phyloP scores from a whole-genome alignment of 1,140 invertebrate species.

The Myzus persicae region DNA sequence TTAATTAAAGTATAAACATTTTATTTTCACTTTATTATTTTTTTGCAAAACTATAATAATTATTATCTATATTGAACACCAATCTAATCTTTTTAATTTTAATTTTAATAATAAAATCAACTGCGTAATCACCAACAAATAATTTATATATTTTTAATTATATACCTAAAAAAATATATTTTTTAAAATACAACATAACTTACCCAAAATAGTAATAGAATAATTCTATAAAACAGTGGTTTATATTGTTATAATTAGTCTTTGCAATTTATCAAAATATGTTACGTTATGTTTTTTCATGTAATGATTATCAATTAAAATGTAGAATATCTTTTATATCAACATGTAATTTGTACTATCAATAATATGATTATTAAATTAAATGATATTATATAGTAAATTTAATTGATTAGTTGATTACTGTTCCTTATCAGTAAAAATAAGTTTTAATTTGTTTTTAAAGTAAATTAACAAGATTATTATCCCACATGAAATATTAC shows the following conservation, averaged over 20 bases:
- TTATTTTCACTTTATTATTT: background rate
- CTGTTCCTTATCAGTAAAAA: background rate
- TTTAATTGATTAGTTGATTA: background rate
- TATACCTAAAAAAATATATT: too few relatives aligned
- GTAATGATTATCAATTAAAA: background rate
- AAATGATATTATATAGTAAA: too few relatives aligned
- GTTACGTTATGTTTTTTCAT: background rate
- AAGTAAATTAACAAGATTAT: too few relatives aligned
- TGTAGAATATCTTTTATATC: too few relatives aligned
- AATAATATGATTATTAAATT: too few relatives aligned
- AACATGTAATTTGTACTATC: too few relatives aligned
- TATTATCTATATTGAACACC: background rate
- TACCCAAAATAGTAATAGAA: conserved; percentile 1
- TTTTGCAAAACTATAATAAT: background rate
- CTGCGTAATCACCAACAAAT: background rate
- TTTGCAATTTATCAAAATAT: background rate
- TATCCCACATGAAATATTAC: too few relatives aligned
- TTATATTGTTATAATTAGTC: background rate
- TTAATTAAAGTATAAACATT: background rate
- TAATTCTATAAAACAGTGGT: background rate
- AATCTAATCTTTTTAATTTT: background rate
- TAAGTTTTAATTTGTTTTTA: background rate
- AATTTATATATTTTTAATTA: background rate
- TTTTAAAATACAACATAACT: background rate
- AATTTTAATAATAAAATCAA: background rate